Percentiles rank a stretch among this genome's conserved stretches.
Conservation (phyloP, 2,888 invertebrate species). For the Rapana venosa region DNA sequence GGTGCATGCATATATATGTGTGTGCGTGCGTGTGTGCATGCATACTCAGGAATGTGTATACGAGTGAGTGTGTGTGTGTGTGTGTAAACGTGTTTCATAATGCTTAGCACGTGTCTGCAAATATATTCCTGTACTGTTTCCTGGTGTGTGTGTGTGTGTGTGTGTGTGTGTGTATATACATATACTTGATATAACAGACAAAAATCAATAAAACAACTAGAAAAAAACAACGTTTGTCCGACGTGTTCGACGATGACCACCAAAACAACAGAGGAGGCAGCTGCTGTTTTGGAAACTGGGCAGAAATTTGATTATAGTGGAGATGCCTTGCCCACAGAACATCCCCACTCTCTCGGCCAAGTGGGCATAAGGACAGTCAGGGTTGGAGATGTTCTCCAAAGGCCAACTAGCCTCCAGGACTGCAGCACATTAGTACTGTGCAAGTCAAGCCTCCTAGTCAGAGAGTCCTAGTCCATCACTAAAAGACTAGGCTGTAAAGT, state of each 20-base stretch:
- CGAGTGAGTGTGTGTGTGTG: conserved; percentile 17
- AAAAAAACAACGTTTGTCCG: too few relatives aligned
- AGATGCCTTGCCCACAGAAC: too few relatives aligned
- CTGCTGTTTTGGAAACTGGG: too few relatives aligned
- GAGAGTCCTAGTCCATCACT: neutral
- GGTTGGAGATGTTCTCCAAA: too few relatives aligned
- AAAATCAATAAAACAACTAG: neutral
- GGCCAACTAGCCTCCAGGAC: too few relatives aligned
- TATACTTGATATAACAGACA: neutral
- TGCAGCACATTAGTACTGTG: too few relatives aligned
- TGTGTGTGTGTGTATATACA: neutral
- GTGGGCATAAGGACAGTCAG: too few relatives aligned
- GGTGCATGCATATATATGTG: conserved; percentile 2
- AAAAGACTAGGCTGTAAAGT: neutral
- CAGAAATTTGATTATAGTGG: too few relatives aligned
- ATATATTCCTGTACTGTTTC: neutral
- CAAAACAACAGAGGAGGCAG: too few relatives aligned
- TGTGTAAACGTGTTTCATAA: neutral
- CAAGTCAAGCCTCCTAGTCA: too few relatives aligned
- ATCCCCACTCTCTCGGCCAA: too few relatives aligned
- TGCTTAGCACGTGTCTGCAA: neutral
- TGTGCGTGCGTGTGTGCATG: neutral
- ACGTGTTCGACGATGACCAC: too few relatives aligned
- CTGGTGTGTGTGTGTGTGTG: neutral
- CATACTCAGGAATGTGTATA: neutral